Evolutionary conservation across 2,888 invertebrate species (phyloP).

Genomic region (Netelia melanura): DNA sequence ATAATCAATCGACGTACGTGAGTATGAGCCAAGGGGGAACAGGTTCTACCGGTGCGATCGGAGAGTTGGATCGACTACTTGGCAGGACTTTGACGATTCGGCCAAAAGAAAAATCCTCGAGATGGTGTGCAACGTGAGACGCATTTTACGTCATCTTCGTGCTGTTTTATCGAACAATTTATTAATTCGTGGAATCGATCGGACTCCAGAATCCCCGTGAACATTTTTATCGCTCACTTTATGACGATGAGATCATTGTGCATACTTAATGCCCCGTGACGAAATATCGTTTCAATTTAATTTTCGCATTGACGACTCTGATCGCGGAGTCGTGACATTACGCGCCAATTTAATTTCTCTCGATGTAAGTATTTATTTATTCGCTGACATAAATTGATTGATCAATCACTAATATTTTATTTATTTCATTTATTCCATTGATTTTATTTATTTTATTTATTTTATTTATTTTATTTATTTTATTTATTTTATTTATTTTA

Average conservation of each 20-base stretch:
- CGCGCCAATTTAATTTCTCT: too few relatives aligned
- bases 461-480: too few relatives aligned
- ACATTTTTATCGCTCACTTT: conserved; percentile 13
- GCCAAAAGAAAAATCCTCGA: conserved; percentile 44
- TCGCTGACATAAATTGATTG: too few relatives aligned
- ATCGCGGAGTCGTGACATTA: too few relatives aligned
- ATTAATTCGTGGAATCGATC: conserved; percentile 35
- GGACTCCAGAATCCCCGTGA: not conserved
- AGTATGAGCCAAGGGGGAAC: conserved; percentile 27
- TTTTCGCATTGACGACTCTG: too few relatives aligned
- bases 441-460: too few relatives aligned
- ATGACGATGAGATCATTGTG: not conserved
- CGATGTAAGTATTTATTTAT: too few relatives aligned
- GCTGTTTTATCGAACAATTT: conserved; percentile 37
- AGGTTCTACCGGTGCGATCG: conserved; percentile 47
- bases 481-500: too few relatives aligned
- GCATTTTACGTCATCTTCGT: conserved; percentile 51
- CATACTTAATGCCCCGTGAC: not conserved
- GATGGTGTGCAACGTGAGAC: not conserved
- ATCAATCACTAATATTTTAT: too few relatives aligned
- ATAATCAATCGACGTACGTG: conserved; percentile 40
- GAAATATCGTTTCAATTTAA: too few relatives aligned
- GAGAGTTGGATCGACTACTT: conserved; percentile 6
- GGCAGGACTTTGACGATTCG: conserved; percentile 42
- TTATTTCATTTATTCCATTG: too few relatives aligned